Evolutionary conservation across 2,888 invertebrate genomes (phyloP).

Genomic region (Thalpophila matura): DNA sequence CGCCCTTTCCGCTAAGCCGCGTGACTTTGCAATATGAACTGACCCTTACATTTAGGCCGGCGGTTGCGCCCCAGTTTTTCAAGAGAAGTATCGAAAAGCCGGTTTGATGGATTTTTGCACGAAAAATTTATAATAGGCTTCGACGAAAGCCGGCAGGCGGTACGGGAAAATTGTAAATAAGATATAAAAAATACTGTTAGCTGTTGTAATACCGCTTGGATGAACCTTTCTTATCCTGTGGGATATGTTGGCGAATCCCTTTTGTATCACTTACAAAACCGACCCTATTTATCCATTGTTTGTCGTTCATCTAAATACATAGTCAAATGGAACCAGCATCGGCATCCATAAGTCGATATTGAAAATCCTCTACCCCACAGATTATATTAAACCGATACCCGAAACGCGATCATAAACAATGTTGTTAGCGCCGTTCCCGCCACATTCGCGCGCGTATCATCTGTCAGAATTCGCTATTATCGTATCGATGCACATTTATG

Average conservation of each 20-base stretch:
- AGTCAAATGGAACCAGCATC: constrained; percentile 4
- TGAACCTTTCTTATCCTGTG: constrained; percentile 30
- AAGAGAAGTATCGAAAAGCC: constrained; percentile 56
- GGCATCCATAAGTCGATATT: constrained; percentile 17
- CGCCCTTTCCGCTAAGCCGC: constrained; percentile 58
- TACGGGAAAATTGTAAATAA: constrained; percentile 16
- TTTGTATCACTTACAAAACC: constrained; percentile 22
- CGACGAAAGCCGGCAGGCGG: background rate
- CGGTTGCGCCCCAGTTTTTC: constrained; percentile 63
- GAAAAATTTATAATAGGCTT: constrained; percentile 39
- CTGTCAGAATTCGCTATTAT: constrained; percentile 53
- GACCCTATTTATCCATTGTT: constrained; percentile 24
- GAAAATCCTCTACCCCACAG: constrained; percentile 22
- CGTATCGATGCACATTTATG: constrained; percentile 50
- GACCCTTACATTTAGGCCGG: constrained; percentile 67
- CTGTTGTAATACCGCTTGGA: constrained; percentile 14
- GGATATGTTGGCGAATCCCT: constrained; percentile 4
- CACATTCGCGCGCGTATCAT: constrained; percentile 36
- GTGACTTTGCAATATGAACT: constrained; percentile 67
- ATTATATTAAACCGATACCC: constrained; percentile 24
- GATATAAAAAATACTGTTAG: constrained; percentile 12
- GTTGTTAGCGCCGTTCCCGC: constrained; percentile 25
- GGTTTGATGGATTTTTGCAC: constrained; percentile 43
- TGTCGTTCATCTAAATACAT: constrained; percentile 5
- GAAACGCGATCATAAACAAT: constrained; percentile 47